Evolutionary conservation across 2,888 invertebrate genomes (phyloP), one percentile per base, ranked within the genome.

Genomic region (Polydrusus pterygomalis): DNA sequence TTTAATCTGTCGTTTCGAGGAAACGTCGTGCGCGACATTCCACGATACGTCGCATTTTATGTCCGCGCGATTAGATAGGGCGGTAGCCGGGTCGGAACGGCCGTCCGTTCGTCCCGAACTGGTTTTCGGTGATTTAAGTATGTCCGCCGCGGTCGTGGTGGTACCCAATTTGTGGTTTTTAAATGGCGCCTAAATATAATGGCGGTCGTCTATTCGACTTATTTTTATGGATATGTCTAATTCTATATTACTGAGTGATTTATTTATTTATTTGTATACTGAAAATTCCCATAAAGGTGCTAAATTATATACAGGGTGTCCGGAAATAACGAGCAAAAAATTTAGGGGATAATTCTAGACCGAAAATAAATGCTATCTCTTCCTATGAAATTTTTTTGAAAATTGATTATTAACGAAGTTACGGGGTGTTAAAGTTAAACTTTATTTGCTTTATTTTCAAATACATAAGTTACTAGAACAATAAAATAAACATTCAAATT

Each of bases 11-110:
- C 58, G 38, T 11, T 65, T 72, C 72, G 51, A 58, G 72, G 65
- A 72, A 56, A 56, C 47, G 56, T 58, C 60, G 58, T 38, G 58
- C 58, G 70, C 49, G 70, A 70, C 70, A 70, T 62, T 62, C 38
- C 70, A 15, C 45, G 38, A 17, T 17, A 62, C 60, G 60, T 20
- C 38, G 38, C 38, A 40, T 60, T 60, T 60, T 60, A 60, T 38
- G 58, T 60, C 10, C 38, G 13, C 20, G 18, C 56, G 72, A 72
- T 72, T 72, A 72, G 72, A 72, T 72, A 72, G 65, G 72, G 72
- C 72, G 72, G 65, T 63, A 30, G 64, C 49, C 15, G 11, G 45
- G 8, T 34, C 51, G 38, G 34, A 54, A 40, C 72, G 47, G 58
- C 43, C 47, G 65, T 65, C 47, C 65, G 63, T 72, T 72, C 72